Percentiles rank a stretch among this genome's conserved stretches.
Evolutionary conservation across 2,888 invertebrate genomes (phyloP).

Genomic region (Hemithea aestivaria): DNA sequence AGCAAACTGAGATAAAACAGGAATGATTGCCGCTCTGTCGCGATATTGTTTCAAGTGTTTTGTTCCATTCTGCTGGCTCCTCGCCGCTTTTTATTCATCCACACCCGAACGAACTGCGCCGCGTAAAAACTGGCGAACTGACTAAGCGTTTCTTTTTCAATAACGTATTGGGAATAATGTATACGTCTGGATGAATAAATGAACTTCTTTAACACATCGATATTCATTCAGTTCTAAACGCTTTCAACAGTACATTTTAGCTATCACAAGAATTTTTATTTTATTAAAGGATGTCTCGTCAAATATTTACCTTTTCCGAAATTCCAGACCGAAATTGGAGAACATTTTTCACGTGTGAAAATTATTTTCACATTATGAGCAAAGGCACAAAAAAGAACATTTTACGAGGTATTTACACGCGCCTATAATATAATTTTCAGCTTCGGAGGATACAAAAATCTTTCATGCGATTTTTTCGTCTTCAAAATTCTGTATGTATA

Average conservation of each 20-base stretch:
- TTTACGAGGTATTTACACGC: slow-evolving; percentile 24
- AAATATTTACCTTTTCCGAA: slow-evolving; percentile 15
- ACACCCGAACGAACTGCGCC: slow-evolving; percentile 49
- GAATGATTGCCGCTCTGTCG: slow-evolving; percentile 74
- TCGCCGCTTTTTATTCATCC: slow-evolving; percentile 57
- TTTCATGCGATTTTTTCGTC: slow-evolving; percentile 24
- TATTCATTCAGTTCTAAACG: slow-evolving; percentile 3
- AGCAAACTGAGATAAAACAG: slow-evolving; percentile 76
- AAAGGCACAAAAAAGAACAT: slow-evolving; percentile 19
- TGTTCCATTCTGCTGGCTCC: slow-evolving; percentile 60
- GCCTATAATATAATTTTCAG: slow-evolving; percentile 24
- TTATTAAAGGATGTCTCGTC: slow-evolving; percentile 5
- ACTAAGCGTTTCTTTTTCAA: slow-evolving; percentile 41
- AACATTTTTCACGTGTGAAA: slow-evolving; percentile 16
- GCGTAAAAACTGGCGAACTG: slow-evolving; percentile 43
- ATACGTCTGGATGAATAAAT: slow-evolving; percentile 15
- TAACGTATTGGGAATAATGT: slow-evolving; percentile 31
- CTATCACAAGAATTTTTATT: slow-evolving; percentile 1
- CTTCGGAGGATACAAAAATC: slow-evolving; percentile 26
- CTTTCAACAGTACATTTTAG: background rate
- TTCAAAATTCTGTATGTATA: slow-evolving; percentile 27
- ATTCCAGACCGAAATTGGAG: slow-evolving; percentile 12
- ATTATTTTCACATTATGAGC: slow-evolving; percentile 20
- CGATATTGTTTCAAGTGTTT: slow-evolving; percentile 74
- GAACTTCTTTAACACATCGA: slow-evolving; percentile 6